Evolutionary conservation across 2,113 vertebrate genomes (phyloP), one percentile per base, ranked within the genome.

Genomic region (Myxocyprinus asiaticus): DNA sequence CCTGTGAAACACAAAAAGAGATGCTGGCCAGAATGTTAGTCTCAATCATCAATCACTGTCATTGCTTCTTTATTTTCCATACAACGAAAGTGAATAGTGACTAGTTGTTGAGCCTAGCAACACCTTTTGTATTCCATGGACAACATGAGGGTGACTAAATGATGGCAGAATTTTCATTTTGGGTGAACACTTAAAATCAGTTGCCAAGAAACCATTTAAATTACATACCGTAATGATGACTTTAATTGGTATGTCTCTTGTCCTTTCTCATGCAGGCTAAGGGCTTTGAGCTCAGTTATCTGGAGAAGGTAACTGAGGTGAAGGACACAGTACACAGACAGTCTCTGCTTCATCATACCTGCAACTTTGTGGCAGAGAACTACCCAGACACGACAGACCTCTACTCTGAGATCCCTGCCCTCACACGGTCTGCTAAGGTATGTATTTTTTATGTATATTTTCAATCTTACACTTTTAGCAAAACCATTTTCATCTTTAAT

Each of bases 261-360:
- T 78, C n/a, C 10, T 33, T 33, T 33, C 22, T 33, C 15, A 87
- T 43, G 44, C 53, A 99, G 97, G 98, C 94, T 65, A 94, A 93
- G 74, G 98, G 96, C 81, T 99, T 99, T 83, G 98, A 99, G 79
- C 94, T 99, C 81, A 88, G 91, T 83, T 99, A 99, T 92, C 89
- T 99, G 92, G 96, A 97, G 91, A 99, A 99, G 88, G 96, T 99
- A 78, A 95, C 95, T 0, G 97, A 99, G 92, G 98, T 99, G 88
- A 99, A 99, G 86, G 98, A 99, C 90, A 99, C 98, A 0, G 96
- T 98, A 42, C 96, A 96, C 56, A 92, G 97, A 55, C 97, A 99
- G 89, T 94, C 97, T 53, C 91, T 99, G 78, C 94, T 99, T 9
- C 91, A 99, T 83, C 98, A 99, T 80, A 93, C 95, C 83, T 98